Percentiles rank a stretch among this genome's conserved stretches.
These are phyloP conservation scores for Hirudinaria manillensis DNA, from an alignment of 2,888 invertebrate genomes.

Conservation along the genomic window DNA sequence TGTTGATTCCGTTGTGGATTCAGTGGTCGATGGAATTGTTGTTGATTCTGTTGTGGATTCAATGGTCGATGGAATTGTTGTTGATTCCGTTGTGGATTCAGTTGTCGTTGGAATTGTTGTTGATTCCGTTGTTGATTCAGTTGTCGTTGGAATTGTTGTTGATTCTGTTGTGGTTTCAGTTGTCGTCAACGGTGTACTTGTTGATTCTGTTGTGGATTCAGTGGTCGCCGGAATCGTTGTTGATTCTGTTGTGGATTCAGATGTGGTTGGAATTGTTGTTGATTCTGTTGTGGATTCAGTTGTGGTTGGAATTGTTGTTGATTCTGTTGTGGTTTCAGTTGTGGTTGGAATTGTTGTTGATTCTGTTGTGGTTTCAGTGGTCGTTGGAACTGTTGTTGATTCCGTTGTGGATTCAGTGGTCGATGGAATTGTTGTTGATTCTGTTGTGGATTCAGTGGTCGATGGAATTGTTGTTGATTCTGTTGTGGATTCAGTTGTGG, in stretches of 20 bases:
- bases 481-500: not conserved
- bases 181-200: too few relatives aligned
- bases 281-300: too few relatives aligned
- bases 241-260: not conserved
- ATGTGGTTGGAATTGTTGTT: not conserved
- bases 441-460: not conserved
- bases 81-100: not conserved
- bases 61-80: not conserved
- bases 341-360: not conserved
- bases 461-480: not conserved
- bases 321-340: not conserved
- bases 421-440: not conserved
- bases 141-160: not conserved
- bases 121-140: not conserved
- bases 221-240: not conserved
- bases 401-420: too few relatives aligned
- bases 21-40: too few relatives aligned
- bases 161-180: not conserved
- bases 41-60: not conserved
- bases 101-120: not conserved
- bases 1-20: not conserved
- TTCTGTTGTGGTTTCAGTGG: not conserved
- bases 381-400: not conserved
- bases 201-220: not conserved
- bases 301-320: not conserved